A percentile compares a stretch with the other conserved stretches of the same genome.
Evolutionary conservation across 2,888 invertebrate species (phyloP).

Genomic region (Andricus quercusramuli): DNA sequence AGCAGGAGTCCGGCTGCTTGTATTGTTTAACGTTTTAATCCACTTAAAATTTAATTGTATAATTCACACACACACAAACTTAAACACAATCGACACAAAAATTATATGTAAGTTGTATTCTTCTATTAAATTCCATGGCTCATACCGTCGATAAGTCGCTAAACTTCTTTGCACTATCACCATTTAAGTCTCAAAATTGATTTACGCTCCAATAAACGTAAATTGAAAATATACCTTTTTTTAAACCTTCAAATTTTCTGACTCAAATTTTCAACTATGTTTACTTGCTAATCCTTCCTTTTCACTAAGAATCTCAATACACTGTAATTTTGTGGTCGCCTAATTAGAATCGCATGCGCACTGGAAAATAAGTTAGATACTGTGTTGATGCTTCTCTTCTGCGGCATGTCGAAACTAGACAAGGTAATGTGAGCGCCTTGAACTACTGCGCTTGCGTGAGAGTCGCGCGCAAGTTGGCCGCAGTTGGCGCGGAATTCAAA

Average conservation of each 20-base stretch:
- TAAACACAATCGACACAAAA: neutral
- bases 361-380: neutral
- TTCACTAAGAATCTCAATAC: neutral
- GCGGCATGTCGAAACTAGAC: too few species aligned
- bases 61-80: neutral
- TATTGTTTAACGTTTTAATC: neutral
- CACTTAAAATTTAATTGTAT: slow-evolving; percentile 1
- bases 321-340: neutral
- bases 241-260: neutral
- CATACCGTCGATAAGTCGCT: neutral
- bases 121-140: neutral
- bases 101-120: neutral
- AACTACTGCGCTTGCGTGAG: too few species aligned
- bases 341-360: neutral
- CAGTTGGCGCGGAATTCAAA: too few species aligned
- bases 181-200: neutral
- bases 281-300: neutral
- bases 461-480: too few species aligned
- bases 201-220: neutral
- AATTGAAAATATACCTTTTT: neutral
- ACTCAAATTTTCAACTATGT: neutral
- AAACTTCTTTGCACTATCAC: neutral
- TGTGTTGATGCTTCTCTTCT: too few species aligned
- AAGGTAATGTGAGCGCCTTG: too few species aligned
- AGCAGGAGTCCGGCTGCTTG: neutral